These are phyloP conservation scores for Ceriagrion tenellum DNA, from an alignment of 2,888 invertebrate genomes.

Conservation along the genomic window DNA sequence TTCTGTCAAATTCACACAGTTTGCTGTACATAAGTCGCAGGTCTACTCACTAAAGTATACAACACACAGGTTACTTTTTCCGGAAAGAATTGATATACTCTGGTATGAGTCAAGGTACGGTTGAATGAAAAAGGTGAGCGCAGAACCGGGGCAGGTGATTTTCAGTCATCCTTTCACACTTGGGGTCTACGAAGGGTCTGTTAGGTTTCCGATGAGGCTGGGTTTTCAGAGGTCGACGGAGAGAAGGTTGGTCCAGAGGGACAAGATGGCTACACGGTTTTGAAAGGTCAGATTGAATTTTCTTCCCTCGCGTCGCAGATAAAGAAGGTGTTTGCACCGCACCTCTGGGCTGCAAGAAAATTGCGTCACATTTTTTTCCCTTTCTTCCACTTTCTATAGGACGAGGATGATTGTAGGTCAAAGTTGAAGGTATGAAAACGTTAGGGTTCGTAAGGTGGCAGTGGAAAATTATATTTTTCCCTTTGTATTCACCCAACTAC, in stretches of 20 bases:
- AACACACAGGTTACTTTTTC: too few species aligned
- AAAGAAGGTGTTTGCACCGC: constrained; percentile 2
- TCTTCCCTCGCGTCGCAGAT: background rate
- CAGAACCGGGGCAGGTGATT: background rate
- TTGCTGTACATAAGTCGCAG: too few species aligned
- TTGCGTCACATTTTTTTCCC: too few species aligned
- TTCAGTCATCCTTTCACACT: background rate
- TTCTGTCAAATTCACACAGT: too few species aligned
- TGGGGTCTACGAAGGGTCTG: background rate
- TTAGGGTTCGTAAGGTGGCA: too few species aligned
- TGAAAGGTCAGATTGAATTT: constrained; percentile 36
- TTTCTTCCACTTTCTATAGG: too few species aligned
- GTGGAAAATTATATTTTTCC: too few species aligned
- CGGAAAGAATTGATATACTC: background rate
- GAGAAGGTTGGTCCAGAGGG: background rate
- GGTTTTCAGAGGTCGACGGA: background rate
- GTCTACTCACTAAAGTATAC: too few species aligned
- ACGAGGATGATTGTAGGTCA: too few species aligned
- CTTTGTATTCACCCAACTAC: too few species aligned
- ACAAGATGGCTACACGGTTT: background rate
- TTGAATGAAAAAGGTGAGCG: background rate
- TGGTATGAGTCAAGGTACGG: background rate
- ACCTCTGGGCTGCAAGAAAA: background rate
- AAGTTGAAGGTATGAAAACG: too few species aligned
- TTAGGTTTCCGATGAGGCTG: background rate